These are phyloP conservation scores for Columba livia DNA, from an alignment of 2,113 vertebrate species.

Conservation along the genomic window DNA sequence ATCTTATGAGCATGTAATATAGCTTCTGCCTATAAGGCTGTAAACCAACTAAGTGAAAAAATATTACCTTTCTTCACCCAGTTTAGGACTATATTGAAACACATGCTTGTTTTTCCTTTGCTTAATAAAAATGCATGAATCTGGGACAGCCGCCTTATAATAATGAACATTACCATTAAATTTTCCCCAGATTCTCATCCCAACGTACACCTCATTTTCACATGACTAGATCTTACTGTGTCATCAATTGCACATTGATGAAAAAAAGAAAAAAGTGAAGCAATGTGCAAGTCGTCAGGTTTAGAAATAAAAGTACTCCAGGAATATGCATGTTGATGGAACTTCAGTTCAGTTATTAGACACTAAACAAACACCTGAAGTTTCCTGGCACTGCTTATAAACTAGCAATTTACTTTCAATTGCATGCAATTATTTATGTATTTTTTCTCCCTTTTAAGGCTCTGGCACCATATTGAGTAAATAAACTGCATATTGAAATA, in stretches of 20 bases:
- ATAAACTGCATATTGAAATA: conserved; percentile 29
- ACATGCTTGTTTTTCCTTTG: neutral
- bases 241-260: neutral
- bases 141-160: neutral
- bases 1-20: neutral
- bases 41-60: conserved; percentile 17
- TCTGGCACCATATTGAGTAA: conserved; percentile 4
- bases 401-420: neutral
- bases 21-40: neutral
- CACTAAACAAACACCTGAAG: conserved; percentile 27
- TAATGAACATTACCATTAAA: neutral
- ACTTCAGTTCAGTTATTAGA: neutral
- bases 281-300: neutral
- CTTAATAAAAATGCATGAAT: neutral
- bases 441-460: neutral
- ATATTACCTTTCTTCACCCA: neutral
- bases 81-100: neutral
- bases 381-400: conserved; percentile 9
- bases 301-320: neutral
- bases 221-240: neutral
- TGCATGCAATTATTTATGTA: neutral
- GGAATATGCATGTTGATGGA: neutral
- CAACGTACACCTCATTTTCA: neutral
- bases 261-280: neutral
- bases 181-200: neutral